Conservation (phyloP, 2,888 invertebrate species). For the Cristatella mucedo region DNA sequence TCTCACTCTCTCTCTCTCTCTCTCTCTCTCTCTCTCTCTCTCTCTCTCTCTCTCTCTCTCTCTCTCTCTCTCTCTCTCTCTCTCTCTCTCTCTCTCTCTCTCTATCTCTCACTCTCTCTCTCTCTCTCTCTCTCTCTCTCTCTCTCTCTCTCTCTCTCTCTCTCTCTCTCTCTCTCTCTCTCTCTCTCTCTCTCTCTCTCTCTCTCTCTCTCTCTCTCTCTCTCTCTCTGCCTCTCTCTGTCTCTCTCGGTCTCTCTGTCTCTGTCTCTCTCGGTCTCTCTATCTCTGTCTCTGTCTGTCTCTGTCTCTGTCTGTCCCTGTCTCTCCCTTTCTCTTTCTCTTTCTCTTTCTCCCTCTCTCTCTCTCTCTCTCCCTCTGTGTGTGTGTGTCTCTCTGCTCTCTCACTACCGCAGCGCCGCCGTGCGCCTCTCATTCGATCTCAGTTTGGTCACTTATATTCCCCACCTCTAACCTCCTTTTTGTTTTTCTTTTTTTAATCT, state of each 20-base stretch:
- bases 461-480: too few relatives aligned
- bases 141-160: not conserved
- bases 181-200: constrained; percentile 2
- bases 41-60: constrained; percentile 4
- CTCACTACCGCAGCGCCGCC: not conserved
- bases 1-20: too few relatives aligned
- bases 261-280: too few relatives aligned
- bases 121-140: constrained; percentile 2
- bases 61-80: constrained; percentile 4
- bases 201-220: constrained; percentile 4
- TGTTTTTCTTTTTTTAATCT: too few relatives aligned
- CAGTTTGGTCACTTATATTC: too few relatives aligned
- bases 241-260: too few relatives aligned
- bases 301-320: too few relatives aligned
- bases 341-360: constrained; percentile 4
- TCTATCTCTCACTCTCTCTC: too few relatives aligned
- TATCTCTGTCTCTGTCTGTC: too few relatives aligned
- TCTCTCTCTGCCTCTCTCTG: constrained; percentile 6
- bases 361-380: too few relatives aligned
- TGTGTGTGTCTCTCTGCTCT: constrained; percentile 2
- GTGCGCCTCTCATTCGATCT: not conserved
- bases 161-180: constrained; percentile 3
- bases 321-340: constrained; percentile 8
- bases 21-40: constrained; percentile 6
- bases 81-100: not conserved